phyloP scores from a whole-genome alignment of 1,140 invertebrate genomes.

The Chironomus striatipennis region DNA sequence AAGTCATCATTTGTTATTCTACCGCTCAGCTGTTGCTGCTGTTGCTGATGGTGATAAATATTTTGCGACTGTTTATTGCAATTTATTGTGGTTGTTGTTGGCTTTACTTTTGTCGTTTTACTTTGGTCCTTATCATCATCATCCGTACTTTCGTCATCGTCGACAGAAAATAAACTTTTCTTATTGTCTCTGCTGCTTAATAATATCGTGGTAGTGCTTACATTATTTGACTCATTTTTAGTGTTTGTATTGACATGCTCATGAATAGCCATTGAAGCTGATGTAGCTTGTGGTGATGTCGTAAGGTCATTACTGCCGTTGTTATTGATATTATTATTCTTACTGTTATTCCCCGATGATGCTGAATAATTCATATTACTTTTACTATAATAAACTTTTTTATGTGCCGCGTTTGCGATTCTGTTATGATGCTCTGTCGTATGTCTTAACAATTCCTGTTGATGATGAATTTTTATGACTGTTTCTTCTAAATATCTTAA shows the following conservation, averaged over 20 bases:
- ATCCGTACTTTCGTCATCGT: constrained; percentile 4
- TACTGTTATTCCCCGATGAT: background rate
- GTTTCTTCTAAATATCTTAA: background rate
- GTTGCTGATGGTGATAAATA: background rate
- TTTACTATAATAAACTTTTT: background rate
- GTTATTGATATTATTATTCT: background rate
- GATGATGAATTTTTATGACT: background rate
- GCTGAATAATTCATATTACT: constrained; percentile 21
- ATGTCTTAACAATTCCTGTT: background rate
- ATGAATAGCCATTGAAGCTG: background rate
- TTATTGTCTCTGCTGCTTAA: background rate
- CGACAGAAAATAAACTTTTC: background rate
- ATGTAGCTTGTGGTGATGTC: background rate
- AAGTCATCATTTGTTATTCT: constrained; percentile 33
- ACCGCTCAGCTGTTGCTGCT: background rate
- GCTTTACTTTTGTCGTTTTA: background rate
- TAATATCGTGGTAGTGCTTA: too few relatives aligned
- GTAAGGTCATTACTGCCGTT: constrained; percentile 14
- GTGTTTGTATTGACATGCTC: background rate
- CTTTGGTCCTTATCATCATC: background rate
- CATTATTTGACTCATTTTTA: too few relatives aligned
- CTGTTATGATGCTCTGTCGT: background rate
- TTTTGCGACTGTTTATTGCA: background rate
- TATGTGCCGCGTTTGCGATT: background rate
- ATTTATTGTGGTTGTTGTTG: background rate